Evolutionary conservation across 2,888 invertebrate genomes (phyloP), one percentile per base, ranked within the genome.

Genomic region (Acanthosepion esculentum): DNA sequence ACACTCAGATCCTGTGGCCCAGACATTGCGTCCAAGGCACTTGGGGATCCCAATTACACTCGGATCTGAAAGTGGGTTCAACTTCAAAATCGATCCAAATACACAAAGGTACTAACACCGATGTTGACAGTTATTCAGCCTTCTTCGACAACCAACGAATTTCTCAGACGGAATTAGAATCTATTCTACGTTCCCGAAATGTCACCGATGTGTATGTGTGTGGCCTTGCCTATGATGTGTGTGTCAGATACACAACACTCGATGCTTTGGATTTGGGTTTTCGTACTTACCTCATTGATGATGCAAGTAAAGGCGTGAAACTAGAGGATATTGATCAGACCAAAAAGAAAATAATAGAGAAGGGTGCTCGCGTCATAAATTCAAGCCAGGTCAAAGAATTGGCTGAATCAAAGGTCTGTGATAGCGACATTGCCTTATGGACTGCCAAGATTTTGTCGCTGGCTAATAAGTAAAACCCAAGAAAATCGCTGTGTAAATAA

Each of bases 71-170:
- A 98, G 98, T 98, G 96, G 95, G 95, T 8, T 59, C 59, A n/a
- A 78, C 95, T 8, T 59, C 59, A n/a, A 78, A 78, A 10, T 93
- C 93, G 18, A 20, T 96, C 26, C 95, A 96, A 94, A 97, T 98
- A 23, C 96, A 97, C 95, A 98, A 98, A 96, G 99, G 99, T 91
- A 99, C 98, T 1, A 98, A 99, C 97, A 98, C 99, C 0, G 99
- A 99, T 96, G 98, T 99, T 95, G 99, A 99, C 97, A 99, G 99
- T 3, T 99, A 99, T 97, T 99, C 99, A 0, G 99, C 99, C 93
- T 99, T 99, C 98, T 99, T 99, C 99, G 99, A 99, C 98, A 99
- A 99, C 98, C 98, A 99, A 98, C 99, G 99, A 97, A 98, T 98
- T 95, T 98, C 98, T 1, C 98, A 99, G 97, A 99, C 99, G 12